A percentile compares a stretch with the other conserved stretches of the same genome.
These are phyloP conservation scores for Actinemys pallida DNA, from an alignment of 2,113 vertebrate species.

Conservation along the genomic window DNA sequence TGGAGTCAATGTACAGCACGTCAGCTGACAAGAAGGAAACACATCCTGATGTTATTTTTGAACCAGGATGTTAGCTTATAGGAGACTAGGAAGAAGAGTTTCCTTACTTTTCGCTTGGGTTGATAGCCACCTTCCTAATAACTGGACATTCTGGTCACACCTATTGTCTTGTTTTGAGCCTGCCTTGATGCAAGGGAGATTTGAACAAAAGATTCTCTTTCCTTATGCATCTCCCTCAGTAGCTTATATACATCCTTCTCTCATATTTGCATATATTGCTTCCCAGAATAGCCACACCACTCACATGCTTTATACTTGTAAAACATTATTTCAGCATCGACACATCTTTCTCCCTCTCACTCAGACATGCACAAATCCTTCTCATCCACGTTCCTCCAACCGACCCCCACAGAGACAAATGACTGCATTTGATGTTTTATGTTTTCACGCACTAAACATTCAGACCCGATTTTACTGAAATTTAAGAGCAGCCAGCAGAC, in stretches of 20 bases:
- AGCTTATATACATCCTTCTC: background rate
- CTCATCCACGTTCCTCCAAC: background rate
- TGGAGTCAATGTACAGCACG: accelerated
- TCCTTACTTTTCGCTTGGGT: background rate
- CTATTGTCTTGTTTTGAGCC: background rate
- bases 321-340: background rate
- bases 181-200: background rate
- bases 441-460: accelerated
- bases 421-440: background rate
- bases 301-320: background rate
- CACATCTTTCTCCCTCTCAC: accelerated
- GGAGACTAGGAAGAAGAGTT: constrained; percentile 26
- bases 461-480: constrained; percentile 7
- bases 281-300: background rate
- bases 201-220: background rate
- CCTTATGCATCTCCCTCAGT: background rate
- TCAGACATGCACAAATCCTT: accelerated
- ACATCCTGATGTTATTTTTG: background rate
- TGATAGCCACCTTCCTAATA: constrained; percentile 17
- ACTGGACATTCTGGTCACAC: background rate
- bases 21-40: background rate
- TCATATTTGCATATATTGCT: background rate
- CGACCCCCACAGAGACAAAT: background rate
- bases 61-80: background rate
- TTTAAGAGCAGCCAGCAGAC: constrained; percentile 14